A percentile compares a stretch with the other conserved stretches of the same genome.
These are phyloP conservation scores for Tretioscincus oriximinensis DNA, from an alignment of 2,113 vertebrate species.

Conservation along the genomic window DNA sequence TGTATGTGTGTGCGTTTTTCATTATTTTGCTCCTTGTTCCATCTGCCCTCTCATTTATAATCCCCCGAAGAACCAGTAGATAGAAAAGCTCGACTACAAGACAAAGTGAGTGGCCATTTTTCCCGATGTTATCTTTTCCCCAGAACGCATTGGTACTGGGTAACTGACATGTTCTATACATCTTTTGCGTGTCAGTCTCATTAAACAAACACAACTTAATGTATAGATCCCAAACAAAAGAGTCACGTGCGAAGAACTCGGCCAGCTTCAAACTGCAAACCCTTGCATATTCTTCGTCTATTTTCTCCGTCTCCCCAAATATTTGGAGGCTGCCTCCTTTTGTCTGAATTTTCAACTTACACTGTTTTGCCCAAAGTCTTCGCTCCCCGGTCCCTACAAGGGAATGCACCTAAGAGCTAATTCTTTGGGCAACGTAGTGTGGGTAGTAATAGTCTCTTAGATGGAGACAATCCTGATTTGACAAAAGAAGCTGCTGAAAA, in stretches of 20 bases:
- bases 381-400: too few relatives aligned
- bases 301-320: not conserved
- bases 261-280: not conserved
- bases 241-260: conserved; percentile 62
- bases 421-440: too few relatives aligned
- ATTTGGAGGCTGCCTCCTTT: not conserved
- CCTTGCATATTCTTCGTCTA: not conserved
- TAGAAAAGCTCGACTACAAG: conserved; percentile 85
- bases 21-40: conserved; percentile 88
- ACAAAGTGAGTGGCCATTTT: conserved; percentile 89
- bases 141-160: conserved; percentile 86
- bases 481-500: too few relatives aligned
- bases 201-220: conserved; percentile 91
- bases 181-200: conserved; percentile 89
- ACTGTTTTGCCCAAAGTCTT: too few relatives aligned
- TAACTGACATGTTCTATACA: conserved; percentile 92
- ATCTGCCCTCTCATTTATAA: conserved; percentile 92
- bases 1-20: conserved; percentile 72
- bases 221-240: conserved; percentile 87
- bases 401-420: too few relatives aligned
- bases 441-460: too few relatives aligned
- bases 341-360: not conserved
- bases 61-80: conserved; percentile 81
- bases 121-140: conserved; percentile 88
- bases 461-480: too few relatives aligned